Conservation (phyloP, 2,113 vertebrate species). For the Tetrao urogallus region DNA sequence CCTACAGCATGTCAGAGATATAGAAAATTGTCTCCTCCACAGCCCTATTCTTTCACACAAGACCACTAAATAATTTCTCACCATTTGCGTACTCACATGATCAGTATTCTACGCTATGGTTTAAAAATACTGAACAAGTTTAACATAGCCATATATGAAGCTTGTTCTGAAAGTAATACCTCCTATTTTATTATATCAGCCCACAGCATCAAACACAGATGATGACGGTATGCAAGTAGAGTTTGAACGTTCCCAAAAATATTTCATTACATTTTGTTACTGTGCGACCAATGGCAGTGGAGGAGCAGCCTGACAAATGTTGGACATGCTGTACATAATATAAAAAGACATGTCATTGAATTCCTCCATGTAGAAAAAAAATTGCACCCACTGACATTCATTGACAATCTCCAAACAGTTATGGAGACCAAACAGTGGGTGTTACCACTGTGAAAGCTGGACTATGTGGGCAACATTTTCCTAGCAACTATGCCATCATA, state of each 20-base stretch:
- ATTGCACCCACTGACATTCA: not conserved
- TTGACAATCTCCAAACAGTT: not conserved
- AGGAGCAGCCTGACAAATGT: not conserved
- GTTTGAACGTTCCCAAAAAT: too few species aligned
- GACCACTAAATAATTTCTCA: not conserved
- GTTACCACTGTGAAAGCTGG: not conserved
- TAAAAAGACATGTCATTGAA: not conserved
- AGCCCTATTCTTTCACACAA: not conserved
- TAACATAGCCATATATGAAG: not conserved
- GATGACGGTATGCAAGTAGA: too few species aligned
- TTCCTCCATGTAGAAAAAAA: not conserved
- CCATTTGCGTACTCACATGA: not conserved
- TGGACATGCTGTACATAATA: not conserved
- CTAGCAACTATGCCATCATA: too few species aligned
- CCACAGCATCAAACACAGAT: too few species aligned
- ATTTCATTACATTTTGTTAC: not conserved
- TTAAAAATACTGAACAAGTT: not conserved
- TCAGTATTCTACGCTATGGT: not conserved
- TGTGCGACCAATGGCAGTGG: not conserved
- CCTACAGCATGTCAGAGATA: not conserved
- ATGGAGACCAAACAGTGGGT: too few species aligned
- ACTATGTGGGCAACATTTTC: too few species aligned
- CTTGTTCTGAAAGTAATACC: too few species aligned
- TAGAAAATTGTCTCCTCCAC: not conserved
- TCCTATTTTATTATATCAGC: too few species aligned